These are phyloP conservation scores for Acropora yongei DNA, from an alignment of 64 coral and sea anemone species.

Conservation along the genomic window DNA sequence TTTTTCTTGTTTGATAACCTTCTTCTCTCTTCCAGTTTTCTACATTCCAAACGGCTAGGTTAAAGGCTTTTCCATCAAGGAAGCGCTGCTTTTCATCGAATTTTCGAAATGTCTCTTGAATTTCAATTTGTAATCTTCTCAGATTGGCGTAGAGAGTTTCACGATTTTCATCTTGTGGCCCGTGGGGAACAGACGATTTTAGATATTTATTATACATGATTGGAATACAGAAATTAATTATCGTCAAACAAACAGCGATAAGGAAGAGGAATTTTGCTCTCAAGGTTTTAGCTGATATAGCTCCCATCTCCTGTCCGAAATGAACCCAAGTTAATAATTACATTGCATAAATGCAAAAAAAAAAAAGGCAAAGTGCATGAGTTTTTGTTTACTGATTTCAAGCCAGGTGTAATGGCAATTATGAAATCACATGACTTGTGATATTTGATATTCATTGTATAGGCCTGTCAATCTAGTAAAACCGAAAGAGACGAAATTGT, in stretches of 20 bases:
- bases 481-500: no score
- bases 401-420: no score
- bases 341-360: no score
- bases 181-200: not conserved
- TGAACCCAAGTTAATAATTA: no score
- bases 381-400: no score
- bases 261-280: not conserved
- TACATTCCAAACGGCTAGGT: not conserved
- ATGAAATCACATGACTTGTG: no score
- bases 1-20: not conserved
- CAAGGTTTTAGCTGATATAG: no score
- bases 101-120: not conserved
- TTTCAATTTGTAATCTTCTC: slow-evolving; percentile 7
- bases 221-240: not conserved
- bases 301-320: no score
- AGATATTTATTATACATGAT: not conserved
- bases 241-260: not conserved
- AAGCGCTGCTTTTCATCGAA: not conserved
- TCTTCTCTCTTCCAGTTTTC: not conserved
- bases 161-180: not conserved
- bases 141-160: not conserved
- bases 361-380: no score
- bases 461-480: no score
- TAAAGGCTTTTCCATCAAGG: not conserved
- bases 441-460: no score